Base-by-base conservation (phyloP, 1,140 invertebrate genomes). In the Lasaia peninsularis region DNA sequence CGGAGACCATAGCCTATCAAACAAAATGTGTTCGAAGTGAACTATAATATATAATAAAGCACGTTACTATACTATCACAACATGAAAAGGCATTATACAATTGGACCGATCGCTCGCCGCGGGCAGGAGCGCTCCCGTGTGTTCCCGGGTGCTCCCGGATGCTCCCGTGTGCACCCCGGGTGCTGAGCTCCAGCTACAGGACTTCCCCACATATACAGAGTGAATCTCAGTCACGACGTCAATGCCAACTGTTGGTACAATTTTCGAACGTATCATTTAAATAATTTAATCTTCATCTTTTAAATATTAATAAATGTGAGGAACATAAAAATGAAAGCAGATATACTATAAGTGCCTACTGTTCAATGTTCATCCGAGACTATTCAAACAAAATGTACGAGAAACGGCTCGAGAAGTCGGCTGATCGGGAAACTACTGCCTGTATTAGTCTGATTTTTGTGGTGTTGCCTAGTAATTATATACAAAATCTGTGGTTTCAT, bases 21-120 rank as follows among this genome's bases (percentile, higher is more conserved):
- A 28, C 31, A 11, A 20, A 20, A 50, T 2, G 11, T 31, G 21
- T 12, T 51, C 21, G 31, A 24, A 51, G 31, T 48, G n/a, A 51
- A 28, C 21, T 24, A 12, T 32, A 51, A 58, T 55, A 63, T 72
- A 69, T 69, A 69, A 70, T 70, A 62, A 63, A 65, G 64, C 67
- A 64, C 56, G 52, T 63, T 63, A 55, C 44, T 65, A 63, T 78
- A 73, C 83, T 83, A 87, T 87, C 84, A 87, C 84, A 86, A 86
- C 83, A 79, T 76, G 79, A 58, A 85, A 86, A 86, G 83, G 83
- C 83, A 79, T 74, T 75, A 67, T 63, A 73, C 68, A 69, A 65
- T 86, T 84, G 83, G 80, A 84, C 83, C 80, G 69, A 78, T 78
- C 68, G 71, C 80, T 84, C 83, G 78, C 73, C 77, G 73, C 77